Evolutionary conservation across 2,888 invertebrate genomes (phyloP).

Genomic region (Dinocampus coccinellae): DNA sequence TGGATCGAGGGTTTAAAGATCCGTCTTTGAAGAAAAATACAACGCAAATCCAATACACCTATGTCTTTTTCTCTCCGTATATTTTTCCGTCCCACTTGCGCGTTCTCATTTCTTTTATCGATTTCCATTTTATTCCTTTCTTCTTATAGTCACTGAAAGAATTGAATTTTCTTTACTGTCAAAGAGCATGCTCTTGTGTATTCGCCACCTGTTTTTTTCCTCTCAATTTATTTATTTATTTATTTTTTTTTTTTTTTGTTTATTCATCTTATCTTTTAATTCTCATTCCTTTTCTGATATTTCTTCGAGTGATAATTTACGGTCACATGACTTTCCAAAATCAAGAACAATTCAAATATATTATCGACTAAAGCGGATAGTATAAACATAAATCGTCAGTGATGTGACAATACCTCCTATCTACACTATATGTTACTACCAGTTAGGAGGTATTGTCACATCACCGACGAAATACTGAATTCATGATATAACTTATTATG

Average conservation of each 20-base stretch:
- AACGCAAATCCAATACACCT: slow-evolving; percentile 40
- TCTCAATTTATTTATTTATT: slow-evolving; percentile 24
- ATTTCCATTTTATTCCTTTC: slow-evolving; percentile 56
- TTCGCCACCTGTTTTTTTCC: slow-evolving; percentile 50
- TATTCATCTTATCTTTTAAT: slow-evolving; percentile 35
- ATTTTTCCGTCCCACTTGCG: slow-evolving; percentile 3
- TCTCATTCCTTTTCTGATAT: slow-evolving; percentile 8
- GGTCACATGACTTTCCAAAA: neutral
- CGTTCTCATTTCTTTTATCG: slow-evolving; percentile 51
- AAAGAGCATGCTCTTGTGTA: slow-evolving; percentile 48
- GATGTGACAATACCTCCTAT: no score
- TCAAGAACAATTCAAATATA: neutral
- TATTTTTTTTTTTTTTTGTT: slow-evolving; percentile 20
- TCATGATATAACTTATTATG: neutral
- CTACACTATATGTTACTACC: no score
- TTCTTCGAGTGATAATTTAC: slow-evolving; percentile 13
- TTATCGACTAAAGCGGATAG: neutral
- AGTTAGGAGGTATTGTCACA: no score
- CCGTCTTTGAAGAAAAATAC: slow-evolving; percentile 62
- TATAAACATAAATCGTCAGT: neutral
- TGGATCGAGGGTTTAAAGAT: slow-evolving; percentile 58
- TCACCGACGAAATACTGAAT: neutral
- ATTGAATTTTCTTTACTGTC: slow-evolving; percentile 61
- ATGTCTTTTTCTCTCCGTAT: neutral
- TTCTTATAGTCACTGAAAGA: slow-evolving; percentile 49